Evolutionary conservation across 2,113 vertebrate genomes (phyloP), one percentile per base, ranked within the genome.

Genomic region (Saimiri boliviensis): DNA sequence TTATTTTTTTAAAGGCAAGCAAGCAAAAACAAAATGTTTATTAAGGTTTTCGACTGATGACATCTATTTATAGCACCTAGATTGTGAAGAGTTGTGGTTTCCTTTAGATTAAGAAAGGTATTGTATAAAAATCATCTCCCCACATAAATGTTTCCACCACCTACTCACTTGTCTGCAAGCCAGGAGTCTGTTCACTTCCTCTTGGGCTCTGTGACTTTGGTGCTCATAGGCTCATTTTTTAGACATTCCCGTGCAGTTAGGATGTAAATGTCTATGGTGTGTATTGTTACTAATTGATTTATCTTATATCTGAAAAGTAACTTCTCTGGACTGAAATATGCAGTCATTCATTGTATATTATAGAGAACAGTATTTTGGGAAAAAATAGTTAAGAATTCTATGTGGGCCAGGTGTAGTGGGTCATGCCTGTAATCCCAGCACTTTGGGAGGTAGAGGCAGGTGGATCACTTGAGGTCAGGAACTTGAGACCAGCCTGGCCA

Each of bases 81-180:
- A 86, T 89, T 54, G 73, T 68, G 58, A 97, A 98, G 93, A 97
- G 91, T 77, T 97, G 95, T 4, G 97, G 93, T 97, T 98, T 98
- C 96, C 97, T 95, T 77, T 42, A 98, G 96, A 93, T 96, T 95
- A 60, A 98, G 92, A 68, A 52, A 97, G 90, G 81, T 93, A 7
- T 20, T 70, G 13, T 77, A 27, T 66, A 93, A 96, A 97, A 92
- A 49, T 86, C 63, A 82, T 88, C 95, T 97, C 90, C 76, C 85
- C 95, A 56, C 90, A 7, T 66, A 40, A 76, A 40, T 42, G 56
- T 92, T 96, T 96, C 96, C 74, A 96, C 95, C 94, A 82, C 96
- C 97, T 80, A 93, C 96, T 88, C 92, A 0, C 81, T 68, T 89
- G 83, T 86, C 94, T 98, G 91, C 87, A 88, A 70, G 84, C 82